Conservation (phyloP, 2,888 invertebrate species). For the Frankliniella intonsa region DNA sequence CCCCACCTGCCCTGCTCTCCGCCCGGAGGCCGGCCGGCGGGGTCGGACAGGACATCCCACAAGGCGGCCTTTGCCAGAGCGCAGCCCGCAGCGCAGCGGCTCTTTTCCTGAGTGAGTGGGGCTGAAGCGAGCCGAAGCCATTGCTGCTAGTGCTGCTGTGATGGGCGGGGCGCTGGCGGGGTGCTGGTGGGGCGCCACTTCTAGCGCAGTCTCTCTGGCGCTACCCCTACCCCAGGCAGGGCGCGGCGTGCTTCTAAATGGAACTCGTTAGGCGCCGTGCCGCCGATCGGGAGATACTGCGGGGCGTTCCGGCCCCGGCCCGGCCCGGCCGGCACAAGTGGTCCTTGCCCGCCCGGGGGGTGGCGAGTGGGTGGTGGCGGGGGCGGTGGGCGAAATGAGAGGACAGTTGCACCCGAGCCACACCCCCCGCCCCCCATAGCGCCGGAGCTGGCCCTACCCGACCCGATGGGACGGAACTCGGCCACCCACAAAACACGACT, state of each 20-base stretch:
- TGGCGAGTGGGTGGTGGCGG: too few species aligned
- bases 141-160: background rate
- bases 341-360: too few species aligned
- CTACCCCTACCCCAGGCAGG: too few species aligned
- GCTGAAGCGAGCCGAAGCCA: background rate
- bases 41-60: background rate
- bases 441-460: too few species aligned
- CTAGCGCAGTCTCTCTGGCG: too few species aligned
- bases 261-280: background rate
- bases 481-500: too few species aligned
- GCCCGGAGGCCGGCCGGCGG: background rate
- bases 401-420: too few species aligned
- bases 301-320: background rate
- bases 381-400: too few species aligned
- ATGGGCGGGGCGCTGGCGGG: background rate
- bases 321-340: background rate
- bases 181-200: background rate
- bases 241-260: background rate
- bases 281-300: constrained; percentile 3
- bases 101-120: background rate
- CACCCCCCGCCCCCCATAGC: too few species aligned
- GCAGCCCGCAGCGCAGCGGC: background rate
- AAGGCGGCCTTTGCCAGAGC: too few species aligned
- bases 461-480: too few species aligned
- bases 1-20: background rate